A percentile compares a stretch with the other conserved stretches of the same genome.
Conservation (phyloP, 2,888 invertebrate species). For the Herminia tarsipennalis region DNA sequence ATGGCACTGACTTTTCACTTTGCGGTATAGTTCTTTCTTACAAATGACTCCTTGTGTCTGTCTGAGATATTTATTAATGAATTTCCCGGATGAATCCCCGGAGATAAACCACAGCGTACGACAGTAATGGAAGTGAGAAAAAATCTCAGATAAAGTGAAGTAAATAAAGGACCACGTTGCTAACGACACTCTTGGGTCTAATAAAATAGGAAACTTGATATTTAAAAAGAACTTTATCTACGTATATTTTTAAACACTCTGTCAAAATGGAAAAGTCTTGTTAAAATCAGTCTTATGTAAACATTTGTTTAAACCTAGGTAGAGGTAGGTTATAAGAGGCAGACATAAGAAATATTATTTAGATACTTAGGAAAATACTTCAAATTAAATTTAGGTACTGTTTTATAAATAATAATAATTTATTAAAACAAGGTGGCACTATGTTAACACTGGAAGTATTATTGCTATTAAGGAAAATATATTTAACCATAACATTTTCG, state of each 20-base stretch:
- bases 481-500: too few relatives aligned
- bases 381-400: too few relatives aligned
- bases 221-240: slow-evolving; percentile 37
- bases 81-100: slow-evolving; percentile 52
- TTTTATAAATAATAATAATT: too few relatives aligned
- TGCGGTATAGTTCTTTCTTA: slow-evolving; percentile 40
- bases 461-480: too few relatives aligned
- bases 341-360: too few relatives aligned
- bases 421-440: too few relatives aligned
- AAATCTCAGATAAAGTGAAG: slow-evolving; percentile 59
- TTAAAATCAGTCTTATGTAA: too few relatives aligned
- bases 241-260: slow-evolving; percentile 1
- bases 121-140: slow-evolving; percentile 66
- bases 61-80: slow-evolving; percentile 66
- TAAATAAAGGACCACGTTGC: slow-evolving; percentile 42
- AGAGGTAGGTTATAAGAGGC: too few relatives aligned
- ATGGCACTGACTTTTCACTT: slow-evolving; percentile 28
- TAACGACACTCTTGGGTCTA: slow-evolving; percentile 54
- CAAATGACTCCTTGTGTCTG: slow-evolving; percentile 45
- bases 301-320: too few relatives aligned
- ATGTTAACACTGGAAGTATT: too few relatives aligned
- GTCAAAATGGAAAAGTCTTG: too few relatives aligned
- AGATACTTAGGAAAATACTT: too few relatives aligned
- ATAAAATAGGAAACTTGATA: slow-evolving; percentile 51
- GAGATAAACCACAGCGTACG: slow-evolving; percentile 51